A percentile compares a stretch with the other conserved stretches of the same genome.
Evolutionary conservation across 2,113 vertebrate species (phyloP).

Genomic region (Thermophis baileyi): DNA sequence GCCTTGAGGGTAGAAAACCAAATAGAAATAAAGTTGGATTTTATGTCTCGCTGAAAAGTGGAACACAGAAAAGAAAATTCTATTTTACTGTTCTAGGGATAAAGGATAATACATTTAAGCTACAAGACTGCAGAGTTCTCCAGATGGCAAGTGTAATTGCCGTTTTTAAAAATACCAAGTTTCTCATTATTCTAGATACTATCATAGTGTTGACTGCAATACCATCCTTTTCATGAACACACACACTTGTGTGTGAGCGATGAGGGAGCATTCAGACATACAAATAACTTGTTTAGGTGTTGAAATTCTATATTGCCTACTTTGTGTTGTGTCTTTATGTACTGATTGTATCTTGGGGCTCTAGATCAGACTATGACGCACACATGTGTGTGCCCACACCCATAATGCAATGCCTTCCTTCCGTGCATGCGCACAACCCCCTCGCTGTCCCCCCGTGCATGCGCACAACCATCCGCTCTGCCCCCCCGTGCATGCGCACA

Average conservation of each 20-base stretch:
- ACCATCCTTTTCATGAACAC: not conserved
- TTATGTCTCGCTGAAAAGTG: not conserved
- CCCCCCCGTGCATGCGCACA: too few relatives aligned
- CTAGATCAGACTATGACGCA: not conserved
- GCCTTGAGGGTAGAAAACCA: not conserved
- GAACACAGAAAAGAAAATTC: not conserved
- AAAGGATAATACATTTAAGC: not conserved
- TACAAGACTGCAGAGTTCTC: not conserved
- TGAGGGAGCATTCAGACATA: not conserved
- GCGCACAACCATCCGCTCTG: too few relatives aligned
- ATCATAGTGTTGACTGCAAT: not conserved
- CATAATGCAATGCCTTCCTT: too few relatives aligned
- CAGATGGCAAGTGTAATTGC: not conserved
- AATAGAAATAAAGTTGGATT: not conserved
- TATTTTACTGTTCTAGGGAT: not conserved
- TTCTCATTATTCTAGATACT: not conserved
- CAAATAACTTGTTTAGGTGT: not conserved
- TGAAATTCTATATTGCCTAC: not conserved
- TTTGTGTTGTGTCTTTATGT: not conserved
- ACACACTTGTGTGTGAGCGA: not conserved
- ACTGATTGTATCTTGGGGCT: not conserved
- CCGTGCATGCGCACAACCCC: too few relatives aligned
- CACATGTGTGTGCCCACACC: too few relatives aligned
- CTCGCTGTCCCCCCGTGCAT: too few relatives aligned
- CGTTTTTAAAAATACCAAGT: not conserved